A percentile compares a stretch with the other conserved stretches of the same genome.
These are phyloP conservation scores for Oreortyx pictus DNA, from an alignment of 2,797 vertebrate species.

Conservation along the genomic window DNA sequence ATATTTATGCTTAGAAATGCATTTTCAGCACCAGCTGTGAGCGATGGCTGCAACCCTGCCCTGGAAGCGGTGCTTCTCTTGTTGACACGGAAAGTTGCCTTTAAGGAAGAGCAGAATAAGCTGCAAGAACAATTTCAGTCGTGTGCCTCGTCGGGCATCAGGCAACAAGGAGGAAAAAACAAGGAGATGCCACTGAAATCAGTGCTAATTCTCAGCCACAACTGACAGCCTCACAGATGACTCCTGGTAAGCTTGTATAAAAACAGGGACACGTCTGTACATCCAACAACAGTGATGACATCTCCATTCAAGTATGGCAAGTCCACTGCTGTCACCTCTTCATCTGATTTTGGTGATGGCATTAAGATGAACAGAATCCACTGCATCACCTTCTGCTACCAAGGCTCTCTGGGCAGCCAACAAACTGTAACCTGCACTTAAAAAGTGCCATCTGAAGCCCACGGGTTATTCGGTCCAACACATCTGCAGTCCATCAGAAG, in stretches of 20 bases:
- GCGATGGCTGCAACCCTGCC: neutral
- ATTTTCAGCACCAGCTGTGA: neutral
- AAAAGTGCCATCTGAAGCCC: neutral
- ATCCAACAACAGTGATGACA: neutral
- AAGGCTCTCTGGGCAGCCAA: neutral
- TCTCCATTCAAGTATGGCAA: neutral
- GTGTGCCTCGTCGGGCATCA: neutral
- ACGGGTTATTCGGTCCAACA: neutral
- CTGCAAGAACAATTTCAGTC: neutral
- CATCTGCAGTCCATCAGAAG: neutral
- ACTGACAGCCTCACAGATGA: neutral
- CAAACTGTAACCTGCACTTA: neutral
- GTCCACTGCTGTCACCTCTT: neutral
- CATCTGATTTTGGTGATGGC: neutral
- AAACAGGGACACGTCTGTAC: neutral
- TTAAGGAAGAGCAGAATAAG: neutral
- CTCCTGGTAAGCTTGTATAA: neutral
- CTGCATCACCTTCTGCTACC: neutral
- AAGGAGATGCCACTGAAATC: neutral
- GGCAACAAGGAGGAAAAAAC: neutral
- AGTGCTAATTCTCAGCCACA: neutral
- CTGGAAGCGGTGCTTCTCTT: neutral
- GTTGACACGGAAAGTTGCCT: neutral
- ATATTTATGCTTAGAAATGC: neutral
- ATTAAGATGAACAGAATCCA: neutral